Conservation (phyloP, 2,797 vertebrate genomes). For the Sebastes vulpes region DNA sequence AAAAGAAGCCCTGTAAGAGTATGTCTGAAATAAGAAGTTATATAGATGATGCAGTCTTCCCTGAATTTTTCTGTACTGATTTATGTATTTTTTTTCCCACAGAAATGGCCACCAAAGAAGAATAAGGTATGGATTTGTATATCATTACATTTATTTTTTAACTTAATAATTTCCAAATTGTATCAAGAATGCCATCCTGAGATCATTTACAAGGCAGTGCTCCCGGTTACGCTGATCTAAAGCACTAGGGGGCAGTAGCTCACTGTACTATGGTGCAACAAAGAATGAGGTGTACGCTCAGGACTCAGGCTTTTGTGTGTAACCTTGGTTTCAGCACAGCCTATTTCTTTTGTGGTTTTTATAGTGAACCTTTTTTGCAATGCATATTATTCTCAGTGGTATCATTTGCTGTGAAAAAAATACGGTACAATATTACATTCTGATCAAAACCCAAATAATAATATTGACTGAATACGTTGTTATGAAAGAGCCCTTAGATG, state of each 20-base stretch:
- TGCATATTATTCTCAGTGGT: conserved; percentile 55
- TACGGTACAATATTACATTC: conserved; percentile 44
- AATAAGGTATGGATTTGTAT: conserved; percentile 72
- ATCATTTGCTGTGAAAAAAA: conserved; percentile 36
- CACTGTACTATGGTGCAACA: conserved; percentile 81
- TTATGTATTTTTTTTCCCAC: conserved; percentile 8
- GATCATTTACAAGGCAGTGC: neutral
- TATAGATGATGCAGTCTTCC: conserved; percentile 18
- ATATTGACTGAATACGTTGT: conserved; percentile 56
- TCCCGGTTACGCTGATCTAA: conserved; percentile 8
- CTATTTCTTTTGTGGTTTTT: conserved; percentile 65
- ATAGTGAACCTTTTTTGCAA: conserved; percentile 49
- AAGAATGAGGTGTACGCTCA: conserved; percentile 58
- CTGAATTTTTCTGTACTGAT: conserved; percentile 29
- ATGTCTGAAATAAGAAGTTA: neutral
- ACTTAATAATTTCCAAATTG: neutral
- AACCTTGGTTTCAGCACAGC: conserved; percentile 63
- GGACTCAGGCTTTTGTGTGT: conserved; percentile 63
- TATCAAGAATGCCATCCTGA: neutral
- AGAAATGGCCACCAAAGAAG: conserved; percentile 91
- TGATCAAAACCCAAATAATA: conserved; percentile 70
- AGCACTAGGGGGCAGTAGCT: conserved; percentile 95
- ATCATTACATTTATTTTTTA: neutral
- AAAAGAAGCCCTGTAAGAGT: conserved; percentile 87
- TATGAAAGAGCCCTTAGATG: conserved; percentile 41